Base-by-base conservation (phyloP, 1,140 invertebrate species). In the Drosophila sproati region DNA sequence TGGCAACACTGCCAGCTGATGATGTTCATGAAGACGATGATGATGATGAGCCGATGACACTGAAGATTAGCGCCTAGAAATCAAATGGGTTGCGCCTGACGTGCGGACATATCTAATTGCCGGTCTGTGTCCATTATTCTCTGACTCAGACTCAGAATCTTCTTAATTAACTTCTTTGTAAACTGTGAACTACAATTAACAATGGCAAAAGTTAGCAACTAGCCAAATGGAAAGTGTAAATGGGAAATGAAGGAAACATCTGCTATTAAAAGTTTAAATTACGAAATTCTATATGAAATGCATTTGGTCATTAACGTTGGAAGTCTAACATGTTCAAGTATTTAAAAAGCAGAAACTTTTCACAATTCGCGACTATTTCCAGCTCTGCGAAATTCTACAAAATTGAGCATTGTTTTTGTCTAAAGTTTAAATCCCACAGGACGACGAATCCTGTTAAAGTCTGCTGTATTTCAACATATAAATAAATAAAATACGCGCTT, bases 401-500 rank as follows among this genome's bases (percentile, higher is more conserved):
- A 32, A 41, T 31, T n/a, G 29, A 32, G 10, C 39, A 45, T 31
- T 43, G 39, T 43, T 32, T 57, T 57, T 29, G 10, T 45, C 43
- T 43, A 43, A 43, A 57, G 5, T 10, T 50, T 5, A n/a, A 55
- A 51, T 70, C 34, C 51, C 62, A 10, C 34, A 50, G 7, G 34
- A 39, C 28, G 1, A 0, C 20, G 20, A 20, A 20, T 20, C 20
- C 20, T 35, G 31, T 29, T 32, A 61, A 43, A 70, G 43, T 72
- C 31, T 29, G 10, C 8, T 62, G 10, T 61, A 41, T 55, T 51
- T 43, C 8, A 45, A 32, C 45, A 29, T 50, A 28, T 39, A 47
- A 77, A 77, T 82, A 76, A 69, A 82, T 70, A 70, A 78, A 55
- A 56, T 52, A 59, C 45, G 59, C 60, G 70, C 67, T 82, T 82